Conservation (phyloP, 2,113 vertebrate species). For the Oncorhynchus tshawytscha region DNA sequence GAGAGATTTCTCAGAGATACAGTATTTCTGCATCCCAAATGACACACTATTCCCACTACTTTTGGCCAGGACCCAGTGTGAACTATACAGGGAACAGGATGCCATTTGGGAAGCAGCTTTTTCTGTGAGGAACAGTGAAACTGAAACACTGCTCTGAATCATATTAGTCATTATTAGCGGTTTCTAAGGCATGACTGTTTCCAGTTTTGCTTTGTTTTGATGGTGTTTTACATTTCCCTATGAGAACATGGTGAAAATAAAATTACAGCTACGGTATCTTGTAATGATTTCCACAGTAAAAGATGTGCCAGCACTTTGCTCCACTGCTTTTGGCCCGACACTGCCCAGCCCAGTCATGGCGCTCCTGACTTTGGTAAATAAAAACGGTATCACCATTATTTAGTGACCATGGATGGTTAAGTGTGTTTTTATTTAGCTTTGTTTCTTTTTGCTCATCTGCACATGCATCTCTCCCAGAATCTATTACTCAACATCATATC, state of each 20-base stretch:
- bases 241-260: not conserved
- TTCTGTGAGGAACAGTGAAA: too few relatives aligned
- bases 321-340: not conserved
- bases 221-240: not conserved
- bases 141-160: not conserved
- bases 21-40: too few relatives aligned
- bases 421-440: too few relatives aligned
- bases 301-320: not conserved
- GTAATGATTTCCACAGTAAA: not conserved
- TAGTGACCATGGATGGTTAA: not conserved
- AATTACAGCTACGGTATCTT: not conserved
- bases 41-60: too few relatives aligned
- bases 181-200: not conserved
- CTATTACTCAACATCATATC: too few relatives aligned
- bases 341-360: not conserved
- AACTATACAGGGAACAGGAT: too few relatives aligned
- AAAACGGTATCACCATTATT: not conserved
- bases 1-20: too few relatives aligned
- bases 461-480: too few relatives aligned
- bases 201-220: not conserved
- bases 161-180: not conserved
- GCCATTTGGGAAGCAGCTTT: too few relatives aligned
- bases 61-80: too few relatives aligned
- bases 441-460: too few relatives aligned
- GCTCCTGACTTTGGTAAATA: not conserved